These are phyloP conservation scores for Pseudotriccus pelzelni DNA, from an alignment of 2,797 vertebrate species.

Conservation along the genomic window DNA sequence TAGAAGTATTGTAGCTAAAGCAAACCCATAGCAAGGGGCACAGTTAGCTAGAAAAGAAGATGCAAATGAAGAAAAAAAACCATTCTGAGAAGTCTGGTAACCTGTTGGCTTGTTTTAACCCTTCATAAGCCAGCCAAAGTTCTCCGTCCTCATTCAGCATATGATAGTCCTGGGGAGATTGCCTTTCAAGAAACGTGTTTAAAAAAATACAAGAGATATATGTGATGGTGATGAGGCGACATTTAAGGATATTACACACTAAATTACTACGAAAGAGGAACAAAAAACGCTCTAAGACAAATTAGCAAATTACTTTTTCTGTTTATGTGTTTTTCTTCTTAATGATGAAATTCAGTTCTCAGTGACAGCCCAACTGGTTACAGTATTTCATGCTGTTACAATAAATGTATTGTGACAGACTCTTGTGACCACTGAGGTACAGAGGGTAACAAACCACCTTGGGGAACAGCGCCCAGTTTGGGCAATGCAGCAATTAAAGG, in stretches of 20 bases:
- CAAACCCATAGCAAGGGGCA: slow-evolving; percentile 54
- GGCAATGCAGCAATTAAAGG: background rate
- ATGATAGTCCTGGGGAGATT: slow-evolving; percentile 90
- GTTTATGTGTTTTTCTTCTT: background rate
- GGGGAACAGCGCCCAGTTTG: background rate
- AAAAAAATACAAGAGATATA: slow-evolving; percentile 76
- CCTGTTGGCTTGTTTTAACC: slow-evolving; percentile 99
- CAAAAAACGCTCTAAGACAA: background rate
- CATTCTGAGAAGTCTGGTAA: slow-evolving; percentile 80
- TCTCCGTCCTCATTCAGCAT: slow-evolving; percentile 98
- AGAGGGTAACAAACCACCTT: background rate
- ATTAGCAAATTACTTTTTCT: background rate
- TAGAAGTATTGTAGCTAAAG: slow-evolving; percentile 61
- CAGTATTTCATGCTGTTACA: background rate
- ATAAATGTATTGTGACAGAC: background rate
- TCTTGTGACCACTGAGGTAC: background rate
- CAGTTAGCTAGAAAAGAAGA: slow-evolving; percentile 77
- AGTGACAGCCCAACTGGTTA: background rate
- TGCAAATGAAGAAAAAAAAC: slow-evolving; percentile 49
- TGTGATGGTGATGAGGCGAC: slow-evolving; percentile 60
- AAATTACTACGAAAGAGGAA: slow-evolving; percentile 2
- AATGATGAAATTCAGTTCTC: background rate
- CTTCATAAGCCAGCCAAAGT: slow-evolving; percentile 99
- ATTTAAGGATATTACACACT: slow-evolving; percentile 16
- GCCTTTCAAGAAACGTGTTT: slow-evolving; percentile 87